These are phyloP conservation scores for Smittia aterrima DNA, from an alignment of 2,888 invertebrate species.

Conservation along the genomic window DNA sequence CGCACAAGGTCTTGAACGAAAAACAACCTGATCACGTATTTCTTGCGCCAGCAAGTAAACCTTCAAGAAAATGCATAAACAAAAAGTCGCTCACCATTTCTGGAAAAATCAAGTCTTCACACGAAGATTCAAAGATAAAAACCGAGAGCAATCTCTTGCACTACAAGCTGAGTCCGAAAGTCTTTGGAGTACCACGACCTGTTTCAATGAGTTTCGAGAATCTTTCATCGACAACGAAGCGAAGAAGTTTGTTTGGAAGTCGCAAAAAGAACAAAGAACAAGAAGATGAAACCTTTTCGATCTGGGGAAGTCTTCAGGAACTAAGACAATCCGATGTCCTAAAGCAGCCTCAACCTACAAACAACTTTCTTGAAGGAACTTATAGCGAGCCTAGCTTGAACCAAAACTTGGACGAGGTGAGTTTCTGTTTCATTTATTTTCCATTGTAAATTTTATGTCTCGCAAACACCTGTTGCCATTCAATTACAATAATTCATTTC, in stretches of 20 bases:
- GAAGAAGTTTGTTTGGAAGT: slow-evolving; percentile 42
- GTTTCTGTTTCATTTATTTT: neutral
- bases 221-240: slow-evolving; percentile 48
- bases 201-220: slow-evolving; percentile 51
- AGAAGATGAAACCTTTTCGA: slow-evolving; percentile 48
- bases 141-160: slow-evolving; percentile 49
- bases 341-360: slow-evolving; percentile 47
- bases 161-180: slow-evolving; percentile 66
- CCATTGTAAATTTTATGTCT: neutral
- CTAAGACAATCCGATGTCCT: slow-evolving; percentile 53
- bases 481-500: neutral
- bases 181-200: slow-evolving; percentile 56
- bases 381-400: slow-evolving; percentile 68
- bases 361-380: slow-evolving; percentile 55
- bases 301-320: slow-evolving; percentile 67
- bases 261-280: slow-evolving; percentile 51
- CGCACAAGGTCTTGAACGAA: slow-evolving; percentile 58
- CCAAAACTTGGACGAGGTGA: slow-evolving; percentile 47
- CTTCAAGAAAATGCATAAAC: slow-evolving; percentile 43
- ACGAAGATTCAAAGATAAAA: slow-evolving; percentile 43
- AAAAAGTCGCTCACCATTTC: slow-evolving; percentile 43
- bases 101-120: slow-evolving; percentile 41
- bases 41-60: slow-evolving; percentile 43
- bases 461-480: slow-evolving; percentile 16
- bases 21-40: slow-evolving; percentile 54